Base-by-base conservation (phyloP, 1,140 invertebrate species). In the Pararge aegeria region DNA sequence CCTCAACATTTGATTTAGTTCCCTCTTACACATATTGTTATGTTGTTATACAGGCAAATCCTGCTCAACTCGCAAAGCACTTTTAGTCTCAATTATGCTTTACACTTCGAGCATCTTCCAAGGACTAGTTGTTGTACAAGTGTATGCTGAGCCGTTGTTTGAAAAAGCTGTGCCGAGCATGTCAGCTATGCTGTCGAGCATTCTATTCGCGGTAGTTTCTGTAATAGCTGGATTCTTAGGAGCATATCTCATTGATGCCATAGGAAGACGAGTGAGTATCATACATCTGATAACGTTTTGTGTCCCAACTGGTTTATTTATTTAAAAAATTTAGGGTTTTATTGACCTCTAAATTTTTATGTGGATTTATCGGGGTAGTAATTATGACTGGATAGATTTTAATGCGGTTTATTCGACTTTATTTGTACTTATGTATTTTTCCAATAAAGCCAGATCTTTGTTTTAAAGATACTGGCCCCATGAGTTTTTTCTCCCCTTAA, bases 81-180 rank as follows among this genome's bases (percentile, higher is more conserved):
- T 83, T 0, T 21, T 67, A 1, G 27, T 75, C 1, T 49, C 56
- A 6, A 12, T 83, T 2, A 21, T 70, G 0, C 40, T 80, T 4
- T 61, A 69, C 40, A 61, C 73, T 4, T 50, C 73, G 0, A 46
- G 61, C 1, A 67, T 80, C 1, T 73, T 80, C 58, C 78, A 80
- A 66, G 80, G 80, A 1, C 52, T 79, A 15, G 34, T 73, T n/a
- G 69, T 76, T 19, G 63, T 83, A 1, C 74, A 81, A 29, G 68
- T 78, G n/a, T 83, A 75, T 29, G 72, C 75, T 0, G 68, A 68
- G 5, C 80, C 77, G 0, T 50, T 83, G 7, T 81, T 83, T 38
- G 40, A 34, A 0, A 37, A 68, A 21, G 73, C 75, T 0, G 48
- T 78, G 12, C 80, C 80, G 0, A 63, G 29, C 7, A 69, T 79